phyloP scores from a whole-genome alignment of 1,140 invertebrate genomes.

The Phymorhynchus buccinoides region DNA sequence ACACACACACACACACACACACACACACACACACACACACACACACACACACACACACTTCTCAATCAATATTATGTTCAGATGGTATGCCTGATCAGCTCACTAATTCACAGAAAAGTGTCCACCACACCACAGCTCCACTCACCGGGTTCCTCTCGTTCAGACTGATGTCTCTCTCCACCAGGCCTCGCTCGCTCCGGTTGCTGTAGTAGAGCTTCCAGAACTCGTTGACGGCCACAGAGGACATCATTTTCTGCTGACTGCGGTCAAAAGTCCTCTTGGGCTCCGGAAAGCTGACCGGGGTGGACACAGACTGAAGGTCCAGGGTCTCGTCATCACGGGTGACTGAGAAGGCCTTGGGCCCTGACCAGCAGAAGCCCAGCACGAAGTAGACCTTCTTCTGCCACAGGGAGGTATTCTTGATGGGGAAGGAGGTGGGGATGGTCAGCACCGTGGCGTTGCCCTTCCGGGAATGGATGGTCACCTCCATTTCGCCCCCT shows the following conservation, averaged over 20 bases:
- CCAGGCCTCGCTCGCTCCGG: not conserved
- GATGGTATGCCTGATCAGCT: no score
- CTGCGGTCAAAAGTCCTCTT: slow-evolving; percentile 7
- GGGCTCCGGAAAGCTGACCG: not conserved
- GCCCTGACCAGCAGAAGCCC: slow-evolving; percentile 53
- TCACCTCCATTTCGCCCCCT: slow-evolving; percentile 38
- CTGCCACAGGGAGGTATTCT: slow-evolving; percentile 40
- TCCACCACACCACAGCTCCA: no score
- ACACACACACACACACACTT: not conserved
- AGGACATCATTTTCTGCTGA: slow-evolving; percentile 26
- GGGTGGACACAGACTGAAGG: slow-evolving; percentile 16
- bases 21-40: not conserved
- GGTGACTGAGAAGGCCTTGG: slow-evolving; percentile 47
- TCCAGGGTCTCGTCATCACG: slow-evolving; percentile 18
- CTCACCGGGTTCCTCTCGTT: slow-evolving; percentile 25
- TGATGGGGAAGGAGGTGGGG: slow-evolving; percentile 43
- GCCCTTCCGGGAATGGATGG: slow-evolving; percentile 27
- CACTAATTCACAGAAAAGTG: no score
- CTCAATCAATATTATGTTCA: no score
- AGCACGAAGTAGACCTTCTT: slow-evolving; percentile 48
- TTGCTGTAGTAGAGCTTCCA: not conserved
- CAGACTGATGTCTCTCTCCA: slow-evolving; percentile 28
- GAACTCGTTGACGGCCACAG: slow-evolving; percentile 21
- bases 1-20: not conserved
- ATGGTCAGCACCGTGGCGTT: slow-evolving; percentile 32